These are phyloP conservation scores for Leucopsar rothschildi DNA, from an alignment of 2,113 vertebrate genomes.

Conservation along the genomic window DNA sequence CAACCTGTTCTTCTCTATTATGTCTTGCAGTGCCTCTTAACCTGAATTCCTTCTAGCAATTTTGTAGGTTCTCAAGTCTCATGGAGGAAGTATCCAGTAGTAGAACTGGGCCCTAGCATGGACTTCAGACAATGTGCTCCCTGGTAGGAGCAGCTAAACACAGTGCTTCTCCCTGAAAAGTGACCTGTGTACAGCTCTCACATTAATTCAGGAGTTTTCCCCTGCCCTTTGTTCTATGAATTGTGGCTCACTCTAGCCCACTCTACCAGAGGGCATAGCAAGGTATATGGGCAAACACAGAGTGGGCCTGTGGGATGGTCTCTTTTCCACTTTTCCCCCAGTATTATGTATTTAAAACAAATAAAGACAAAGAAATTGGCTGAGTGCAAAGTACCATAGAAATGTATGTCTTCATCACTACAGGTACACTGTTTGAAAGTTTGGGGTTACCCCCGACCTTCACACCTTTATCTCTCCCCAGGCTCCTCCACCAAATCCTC, in stretches of 20 bases:
- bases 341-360: neutral
- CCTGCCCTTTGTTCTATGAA: neutral
- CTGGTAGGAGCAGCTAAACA: neutral
- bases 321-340: neutral
- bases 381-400: neutral
- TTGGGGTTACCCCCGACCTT: neutral
- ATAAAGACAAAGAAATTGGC: neutral
- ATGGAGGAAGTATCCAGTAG: neutral
- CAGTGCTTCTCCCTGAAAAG: neutral
- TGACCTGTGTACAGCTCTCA: neutral
- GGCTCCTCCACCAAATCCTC: neutral
- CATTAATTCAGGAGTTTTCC: neutral
- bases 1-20: neutral
- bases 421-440: neutral
- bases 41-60: neutral
- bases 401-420: neutral
- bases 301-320: accelerated
- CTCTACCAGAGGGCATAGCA: neutral
- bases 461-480: neutral
- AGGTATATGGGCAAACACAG: neutral
- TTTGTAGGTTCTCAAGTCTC: neutral
- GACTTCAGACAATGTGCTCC: neutral
- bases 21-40: neutral
- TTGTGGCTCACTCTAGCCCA: neutral
- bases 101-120: neutral